Base-by-base conservation (phyloP, 2,113 vertebrate species). In the Electrona antarctica region DNA sequence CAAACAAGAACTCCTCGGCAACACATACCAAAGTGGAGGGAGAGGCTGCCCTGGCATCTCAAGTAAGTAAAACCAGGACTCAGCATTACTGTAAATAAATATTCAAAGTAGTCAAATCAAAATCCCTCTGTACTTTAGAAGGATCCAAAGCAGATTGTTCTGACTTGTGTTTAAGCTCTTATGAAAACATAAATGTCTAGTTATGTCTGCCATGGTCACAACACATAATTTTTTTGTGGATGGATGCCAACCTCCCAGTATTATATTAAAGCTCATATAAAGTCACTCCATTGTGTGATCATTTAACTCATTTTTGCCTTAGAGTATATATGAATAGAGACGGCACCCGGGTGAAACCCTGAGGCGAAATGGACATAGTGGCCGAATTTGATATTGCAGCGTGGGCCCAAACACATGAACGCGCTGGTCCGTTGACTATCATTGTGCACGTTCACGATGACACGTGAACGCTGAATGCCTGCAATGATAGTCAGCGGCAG, bases 11-110 rank as follows among this genome's bases (percentile, higher is more conserved):
- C 73, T 86, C 91, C 61, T 82, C 95, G 88, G 96, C 97, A 70
- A 81, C 89, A 29, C 94, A 95, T 78, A 92, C 93, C 28, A 88
- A 93, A 64, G 92, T 93, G 1, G 97, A 98, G 63, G 81, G 95
- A 61, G 97, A 98, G 79, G 90, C 94, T 67, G 92, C 92, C 33
- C 90, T 95, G 57, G 86, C 94, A 70, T 78, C 93, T 86, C 97
- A 98, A 95, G 97, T 98, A 95, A 41, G 33, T 7, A 7, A 67
- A n/a, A 3, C 12, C 5, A 28, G 62, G 55, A 46, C 49, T 15
- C 15, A 62, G 69, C 67, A 65, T 73, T 77, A 81, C 45, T 74
- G 69, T 65, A 29, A 66, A 63, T 65, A 29, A 66, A 63, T 6
- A 0, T 45, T 68, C 33, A 41, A 41, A 41, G 33, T 41, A 41